Conservation (phyloP, 2,888 invertebrate genomes). For the Lithophane socia region DNA sequence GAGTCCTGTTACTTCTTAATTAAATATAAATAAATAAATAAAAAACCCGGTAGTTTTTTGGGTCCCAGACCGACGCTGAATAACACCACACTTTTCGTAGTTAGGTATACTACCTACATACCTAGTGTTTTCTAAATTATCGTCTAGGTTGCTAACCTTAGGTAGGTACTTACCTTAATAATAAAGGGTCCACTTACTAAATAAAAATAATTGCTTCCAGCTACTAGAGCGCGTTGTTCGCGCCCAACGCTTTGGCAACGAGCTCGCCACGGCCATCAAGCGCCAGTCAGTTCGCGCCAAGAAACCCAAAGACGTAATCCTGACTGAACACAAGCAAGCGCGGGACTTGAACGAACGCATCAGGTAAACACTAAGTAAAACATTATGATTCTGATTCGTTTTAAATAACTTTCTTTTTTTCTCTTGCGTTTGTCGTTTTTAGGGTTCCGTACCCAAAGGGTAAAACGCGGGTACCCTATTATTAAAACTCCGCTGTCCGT, state of each 20-base stretch:
- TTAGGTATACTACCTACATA: too few relatives aligned
- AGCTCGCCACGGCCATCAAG: constrained; percentile 89
- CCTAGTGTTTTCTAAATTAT: neutral
- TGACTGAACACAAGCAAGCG: constrained; percentile 91
- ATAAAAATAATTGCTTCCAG: constrained; percentile 67
- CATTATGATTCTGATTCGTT: too few relatives aligned
- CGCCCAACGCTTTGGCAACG: constrained; percentile 92
- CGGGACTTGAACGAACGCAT: constrained; percentile 90
- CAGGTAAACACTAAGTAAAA: constrained; percentile 68
- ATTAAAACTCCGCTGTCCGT: too few relatives aligned
- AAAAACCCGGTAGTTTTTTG: too few relatives aligned
- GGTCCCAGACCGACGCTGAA: too few relatives aligned
- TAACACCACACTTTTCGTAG: neutral
- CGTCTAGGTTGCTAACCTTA: neutral
- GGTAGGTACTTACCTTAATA: neutral
- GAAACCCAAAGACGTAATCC: constrained; percentile 86
- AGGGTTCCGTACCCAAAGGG: too few relatives aligned
- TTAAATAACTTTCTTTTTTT: too few relatives aligned
- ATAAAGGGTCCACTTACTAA: neutral
- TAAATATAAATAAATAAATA: too few relatives aligned
- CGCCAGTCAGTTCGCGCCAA: constrained; percentile 79
- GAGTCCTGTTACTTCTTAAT: too few relatives aligned
- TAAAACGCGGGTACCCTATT: too few relatives aligned
- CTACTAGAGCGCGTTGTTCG: constrained; percentile 91
- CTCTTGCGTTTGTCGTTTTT: too few relatives aligned